Evolutionary conservation across 2,888 invertebrate genomes (phyloP).

Genomic region (Andrena chrysosceles): DNA sequence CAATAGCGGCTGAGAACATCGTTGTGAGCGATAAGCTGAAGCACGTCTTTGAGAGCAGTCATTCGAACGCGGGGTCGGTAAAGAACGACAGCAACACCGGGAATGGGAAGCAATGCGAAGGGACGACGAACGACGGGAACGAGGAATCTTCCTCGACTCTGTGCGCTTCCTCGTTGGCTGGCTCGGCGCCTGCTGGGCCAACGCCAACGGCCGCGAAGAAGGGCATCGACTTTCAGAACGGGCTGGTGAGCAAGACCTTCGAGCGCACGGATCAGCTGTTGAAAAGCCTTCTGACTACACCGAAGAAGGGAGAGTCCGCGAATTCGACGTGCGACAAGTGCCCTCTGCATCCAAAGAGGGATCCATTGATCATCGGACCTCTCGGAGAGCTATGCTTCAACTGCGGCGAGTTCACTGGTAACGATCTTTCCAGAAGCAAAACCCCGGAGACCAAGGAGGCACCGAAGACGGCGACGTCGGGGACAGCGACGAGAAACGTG

Average conservation of each 20-base stretch:
- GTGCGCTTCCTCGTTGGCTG: constrained; percentile 14
- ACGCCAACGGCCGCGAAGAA: constrained; percentile 42
- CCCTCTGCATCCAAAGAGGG: constrained; percentile 70
- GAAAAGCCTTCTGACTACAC: constrained; percentile 75
- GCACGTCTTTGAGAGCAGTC: constrained; percentile 32
- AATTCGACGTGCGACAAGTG: constrained; percentile 61
- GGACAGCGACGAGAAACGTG: constrained; percentile 82
- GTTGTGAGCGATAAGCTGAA: constrained; percentile 36
- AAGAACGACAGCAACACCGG: constrained; percentile 5
- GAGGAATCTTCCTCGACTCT: constrained; percentile 32
- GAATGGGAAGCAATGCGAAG: constrained; percentile 10
- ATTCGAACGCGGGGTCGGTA: not conserved
- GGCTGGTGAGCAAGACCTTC: constrained; percentile 70
- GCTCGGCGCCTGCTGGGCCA: not conserved
- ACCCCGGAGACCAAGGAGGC: constrained; percentile 44
- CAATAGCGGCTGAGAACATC: constrained; percentile 36
- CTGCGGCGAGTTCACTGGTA: constrained; percentile 75
- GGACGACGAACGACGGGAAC: constrained; percentile 15
- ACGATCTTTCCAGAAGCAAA: constrained; percentile 63
- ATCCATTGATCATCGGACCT: constrained; percentile 54
- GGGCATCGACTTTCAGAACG: constrained; percentile 68
- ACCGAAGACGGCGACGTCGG: no score
- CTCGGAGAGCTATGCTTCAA: constrained; percentile 78
- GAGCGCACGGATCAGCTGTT: constrained; percentile 76
- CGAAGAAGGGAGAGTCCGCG: constrained; percentile 67